phyloP scores from a whole-genome alignment of 2,888 invertebrate species.

The Agriotes lineatus region DNA sequence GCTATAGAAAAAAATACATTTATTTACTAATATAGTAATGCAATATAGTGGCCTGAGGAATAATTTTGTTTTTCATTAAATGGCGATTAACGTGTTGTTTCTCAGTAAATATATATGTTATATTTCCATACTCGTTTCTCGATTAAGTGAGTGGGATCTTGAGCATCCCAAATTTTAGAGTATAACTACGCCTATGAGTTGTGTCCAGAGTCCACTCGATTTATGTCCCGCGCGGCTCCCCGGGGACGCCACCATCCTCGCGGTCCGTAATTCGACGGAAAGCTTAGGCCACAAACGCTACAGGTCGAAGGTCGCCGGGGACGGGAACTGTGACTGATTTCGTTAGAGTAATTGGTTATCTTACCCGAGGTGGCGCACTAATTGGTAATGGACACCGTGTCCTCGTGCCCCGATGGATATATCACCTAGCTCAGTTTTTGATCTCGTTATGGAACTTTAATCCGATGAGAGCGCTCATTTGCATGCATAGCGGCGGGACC shows the following conservation, averaged over 20 bases:
- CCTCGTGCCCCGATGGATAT: constrained; percentile 5
- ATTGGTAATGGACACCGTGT: constrained; percentile 18
- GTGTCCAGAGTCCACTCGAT: too few relatives aligned
- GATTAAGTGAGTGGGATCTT: too few relatives aligned
- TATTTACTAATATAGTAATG: too few relatives aligned
- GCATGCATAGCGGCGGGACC: constrained; percentile 1
- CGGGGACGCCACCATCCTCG: background rate
- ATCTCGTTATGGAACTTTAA: constrained; percentile 22
- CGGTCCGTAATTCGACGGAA: constrained; percentile 20
- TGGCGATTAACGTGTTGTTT: too few relatives aligned
- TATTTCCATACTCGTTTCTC: too few relatives aligned
- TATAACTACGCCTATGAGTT: too few relatives aligned
- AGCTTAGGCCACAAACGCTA: constrained; percentile 17
- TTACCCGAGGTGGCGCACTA: constrained; percentile 14
- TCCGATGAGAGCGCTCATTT: constrained; percentile 8
- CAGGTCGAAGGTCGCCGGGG: constrained; percentile 17
- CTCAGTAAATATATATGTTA: too few relatives aligned
- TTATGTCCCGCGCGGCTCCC: background rate
- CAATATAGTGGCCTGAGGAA: too few relatives aligned
- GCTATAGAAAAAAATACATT: too few relatives aligned
- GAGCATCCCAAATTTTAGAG: too few relatives aligned
- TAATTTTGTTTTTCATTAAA: too few relatives aligned
- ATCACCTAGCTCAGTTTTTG: constrained; percentile 7
- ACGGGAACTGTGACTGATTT: constrained; percentile 21
- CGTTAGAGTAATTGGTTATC: constrained; percentile 27